These are phyloP conservation scores for Scolopax rusticola DNA, from an alignment of 2,797 vertebrate genomes.

Conservation along the genomic window DNA sequence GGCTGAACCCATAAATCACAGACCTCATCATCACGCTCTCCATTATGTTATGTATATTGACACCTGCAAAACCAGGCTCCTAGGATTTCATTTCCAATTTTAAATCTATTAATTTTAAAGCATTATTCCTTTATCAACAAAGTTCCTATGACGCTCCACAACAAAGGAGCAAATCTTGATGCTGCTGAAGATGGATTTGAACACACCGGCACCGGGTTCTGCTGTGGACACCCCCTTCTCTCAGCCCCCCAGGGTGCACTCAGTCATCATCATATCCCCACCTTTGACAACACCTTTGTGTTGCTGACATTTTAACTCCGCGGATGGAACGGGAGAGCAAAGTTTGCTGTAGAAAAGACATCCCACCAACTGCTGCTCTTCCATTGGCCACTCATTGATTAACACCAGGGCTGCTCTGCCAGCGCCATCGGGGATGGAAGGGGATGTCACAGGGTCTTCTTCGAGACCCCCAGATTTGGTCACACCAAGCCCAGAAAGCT, in stretches of 20 bases:
- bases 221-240: neutral
- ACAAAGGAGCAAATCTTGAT: neutral
- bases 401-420: neutral
- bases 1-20: neutral
- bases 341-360: neutral
- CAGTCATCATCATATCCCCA: neutral
- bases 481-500: neutral
- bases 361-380: neutral
- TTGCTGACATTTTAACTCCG: neutral
- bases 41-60: neutral
- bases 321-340: accelerated
- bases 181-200: neutral
- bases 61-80: neutral
- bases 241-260: neutral
- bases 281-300: neutral
- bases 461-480: neutral
- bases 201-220: neutral
- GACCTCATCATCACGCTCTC: accelerated
- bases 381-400: neutral
- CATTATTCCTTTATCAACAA: neutral
- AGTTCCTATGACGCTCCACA: neutral
- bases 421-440: accelerated
- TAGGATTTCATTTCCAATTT: neutral
- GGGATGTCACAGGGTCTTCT: neutral
- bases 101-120: neutral